phyloP scores from a whole-genome alignment of 2,888 invertebrate genomes.

The Cremastinae sp. region DNA sequence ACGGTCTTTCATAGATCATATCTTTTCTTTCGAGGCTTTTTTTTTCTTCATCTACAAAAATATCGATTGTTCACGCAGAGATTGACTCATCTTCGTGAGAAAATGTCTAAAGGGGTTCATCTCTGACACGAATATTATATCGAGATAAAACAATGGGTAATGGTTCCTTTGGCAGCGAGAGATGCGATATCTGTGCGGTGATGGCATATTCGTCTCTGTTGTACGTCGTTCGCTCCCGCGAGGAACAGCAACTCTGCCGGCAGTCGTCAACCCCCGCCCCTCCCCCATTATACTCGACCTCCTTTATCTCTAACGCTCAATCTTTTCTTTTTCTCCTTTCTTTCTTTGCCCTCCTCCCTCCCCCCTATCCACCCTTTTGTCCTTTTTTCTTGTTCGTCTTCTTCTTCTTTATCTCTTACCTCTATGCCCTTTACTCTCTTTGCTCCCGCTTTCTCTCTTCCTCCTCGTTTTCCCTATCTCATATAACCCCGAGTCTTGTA shows the following conservation, averaged over 20 bases:
- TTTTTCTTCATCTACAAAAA: conserved; percentile 26
- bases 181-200: conserved; percentile 57
- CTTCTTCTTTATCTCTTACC: conserved; percentile 50
- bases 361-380: not conserved
- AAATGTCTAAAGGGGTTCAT: conserved; percentile 58
- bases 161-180: conserved; percentile 59
- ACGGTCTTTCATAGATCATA: too few species aligned
- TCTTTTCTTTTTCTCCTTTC: conserved; percentile 65
- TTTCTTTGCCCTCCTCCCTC: conserved; percentile 24
- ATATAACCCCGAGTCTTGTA: conserved; percentile 15
- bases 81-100: conserved; percentile 8
- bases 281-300: conserved; percentile 75
- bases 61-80: not conserved
- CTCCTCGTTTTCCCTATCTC: conserved; percentile 44
- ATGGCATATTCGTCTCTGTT: conserved; percentile 68
- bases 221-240: conserved; percentile 65
- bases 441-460: too few species aligned
- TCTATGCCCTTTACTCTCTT: conserved; percentile 35
- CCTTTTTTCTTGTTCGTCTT: conserved; percentile 44
- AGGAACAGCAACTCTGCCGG: conserved; percentile 64
- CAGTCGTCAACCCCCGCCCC: conserved; percentile 45
- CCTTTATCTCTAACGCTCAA: conserved; percentile 73
- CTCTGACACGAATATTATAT: conserved; percentile 51
- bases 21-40: not conserved
- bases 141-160: conserved; percentile 65